Evolutionary conservation across 2,113 vertebrate genomes (phyloP), one percentile per base, ranked within the genome.

Genomic region (Nothoprocta perdicaria): DNA sequence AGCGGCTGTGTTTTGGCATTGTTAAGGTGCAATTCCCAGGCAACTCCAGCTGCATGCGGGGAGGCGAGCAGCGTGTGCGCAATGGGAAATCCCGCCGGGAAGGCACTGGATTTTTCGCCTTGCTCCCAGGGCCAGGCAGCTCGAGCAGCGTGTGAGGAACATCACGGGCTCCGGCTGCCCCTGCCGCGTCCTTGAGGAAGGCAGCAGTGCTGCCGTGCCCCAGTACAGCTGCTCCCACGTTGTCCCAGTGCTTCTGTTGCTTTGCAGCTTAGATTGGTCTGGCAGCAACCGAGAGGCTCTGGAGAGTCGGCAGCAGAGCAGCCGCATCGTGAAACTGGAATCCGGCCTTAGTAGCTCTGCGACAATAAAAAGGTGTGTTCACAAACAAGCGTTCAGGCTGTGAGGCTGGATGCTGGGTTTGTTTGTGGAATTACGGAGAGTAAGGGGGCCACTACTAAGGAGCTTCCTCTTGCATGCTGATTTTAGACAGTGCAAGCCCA

Each of bases 241-340:
- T 40, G 43, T 69, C 74, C 33, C 62, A 89, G 79, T 61, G 62
- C 89, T 86, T 90, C 86, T 48, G 57, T n/a, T 87, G 12, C 71
- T 89, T 73, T 38, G 52, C 69, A 86, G 84, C 48, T 31, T 83
- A 78, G 88, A 48, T 38, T 45, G 53, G 31, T 84, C 75, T 93
- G 52, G 77, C 75, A 62, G 65, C 38, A 78, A 1, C 0, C 77
- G 76, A 41, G 22, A 50, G 61, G 63, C 62, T 61, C 74, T 61
- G 24, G 66, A 50, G 58, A 84, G 62, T 85, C 50, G 38, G 72
- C 82, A 63, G 12, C 71, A 68, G 63, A 80, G 67, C 76, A 79
- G 77, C 72, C 19, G 2, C 58, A 35, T 53, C 58, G 16, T 94
- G 89, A 93, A 94, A 90, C 35, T 90, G 91, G 85, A 91, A 90